Evolutionary conservation across 2,888 invertebrate species (phyloP).

Genomic region (Chaitophorus viminalis): DNA sequence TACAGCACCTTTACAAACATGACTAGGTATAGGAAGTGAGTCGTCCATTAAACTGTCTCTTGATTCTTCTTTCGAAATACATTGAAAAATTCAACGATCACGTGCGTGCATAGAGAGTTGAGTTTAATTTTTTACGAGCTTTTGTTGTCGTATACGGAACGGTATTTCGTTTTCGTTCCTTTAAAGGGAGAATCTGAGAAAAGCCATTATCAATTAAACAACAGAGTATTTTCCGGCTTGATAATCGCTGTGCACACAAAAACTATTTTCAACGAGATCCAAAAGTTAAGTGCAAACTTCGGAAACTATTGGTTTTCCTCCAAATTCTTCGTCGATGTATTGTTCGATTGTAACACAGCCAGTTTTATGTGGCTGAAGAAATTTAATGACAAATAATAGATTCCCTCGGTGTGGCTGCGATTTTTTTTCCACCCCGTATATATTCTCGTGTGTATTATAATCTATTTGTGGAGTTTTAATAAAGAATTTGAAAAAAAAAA

Average conservation of each 20-base stretch:
- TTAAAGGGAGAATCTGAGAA: neutral
- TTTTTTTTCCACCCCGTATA: too few species aligned
- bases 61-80: neutral
- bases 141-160: neutral
- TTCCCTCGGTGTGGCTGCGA: neutral
- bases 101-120: neutral
- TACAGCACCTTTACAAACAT: neutral
- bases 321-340: conserved; percentile 21
- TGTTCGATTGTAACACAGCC: neutral
- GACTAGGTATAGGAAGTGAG: neutral
- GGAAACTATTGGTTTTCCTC: conserved; percentile 27
- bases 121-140: conserved; percentile 11
- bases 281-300: conserved; percentile 44
- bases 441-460: neutral
- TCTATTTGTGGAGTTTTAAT: neutral
- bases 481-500: neutral
- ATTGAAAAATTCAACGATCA: neutral
- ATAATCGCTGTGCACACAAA: conserved; percentile 15
- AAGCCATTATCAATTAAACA: conserved; percentile 44
- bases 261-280: conserved; percentile 37
- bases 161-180: conserved; percentile 26
- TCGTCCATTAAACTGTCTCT: neutral
- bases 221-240: conserved; percentile 14
- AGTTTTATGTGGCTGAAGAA: conserved; percentile 6
- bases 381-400: conserved; percentile 25